A percentile compares a stretch with the other conserved stretches of the same genome.
Conservation (phyloP, 2,888 invertebrate genomes). For the Polyploca ridens region DNA sequence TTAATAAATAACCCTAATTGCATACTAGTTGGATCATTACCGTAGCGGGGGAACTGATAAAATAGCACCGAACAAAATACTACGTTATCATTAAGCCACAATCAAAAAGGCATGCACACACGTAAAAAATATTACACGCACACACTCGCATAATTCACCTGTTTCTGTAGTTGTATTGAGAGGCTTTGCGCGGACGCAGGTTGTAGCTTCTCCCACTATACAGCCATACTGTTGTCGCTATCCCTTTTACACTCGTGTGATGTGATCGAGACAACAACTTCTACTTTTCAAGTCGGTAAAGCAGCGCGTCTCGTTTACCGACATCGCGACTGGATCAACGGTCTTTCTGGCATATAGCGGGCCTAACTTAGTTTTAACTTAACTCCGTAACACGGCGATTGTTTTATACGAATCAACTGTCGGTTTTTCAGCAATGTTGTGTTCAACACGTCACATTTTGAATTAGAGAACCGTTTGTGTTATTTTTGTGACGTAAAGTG, state of each 20-base stretch:
- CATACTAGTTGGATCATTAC: constrained; percentile 53
- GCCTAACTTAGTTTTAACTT: constrained; percentile 81
- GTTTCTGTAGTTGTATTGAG: constrained; percentile 72
- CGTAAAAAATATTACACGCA: constrained; percentile 55
- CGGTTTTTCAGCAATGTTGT: constrained; percentile 67
- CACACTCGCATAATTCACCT: constrained; percentile 76
- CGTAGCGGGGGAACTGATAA: constrained; percentile 53
- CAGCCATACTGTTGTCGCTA: constrained; percentile 49
- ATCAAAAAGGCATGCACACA: constrained; percentile 71
- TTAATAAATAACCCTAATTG: constrained; percentile 53
- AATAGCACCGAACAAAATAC: constrained; percentile 69
- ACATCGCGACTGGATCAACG: constrained; percentile 81
- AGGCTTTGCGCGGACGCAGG: constrained; percentile 79
- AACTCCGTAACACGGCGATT: constrained; percentile 70
- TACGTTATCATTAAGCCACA: constrained; percentile 75
- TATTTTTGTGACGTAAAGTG: constrained; percentile 55
- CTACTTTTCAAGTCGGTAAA: constrained; percentile 65
- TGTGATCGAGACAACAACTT: constrained; percentile 51
- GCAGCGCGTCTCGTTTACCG: constrained; percentile 72
- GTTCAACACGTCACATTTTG: constrained; percentile 64
- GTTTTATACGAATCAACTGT: constrained; percentile 65
- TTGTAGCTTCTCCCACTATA: constrained; percentile 72
- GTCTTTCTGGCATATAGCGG: constrained; percentile 78
- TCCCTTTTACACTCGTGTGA: constrained; percentile 45
- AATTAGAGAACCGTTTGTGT: constrained; percentile 55